Percentiles rank a stretch among this genome's conserved stretches.
Conservation (phyloP, 2,888 invertebrate genomes). For the Tenodera sinensis region DNA sequence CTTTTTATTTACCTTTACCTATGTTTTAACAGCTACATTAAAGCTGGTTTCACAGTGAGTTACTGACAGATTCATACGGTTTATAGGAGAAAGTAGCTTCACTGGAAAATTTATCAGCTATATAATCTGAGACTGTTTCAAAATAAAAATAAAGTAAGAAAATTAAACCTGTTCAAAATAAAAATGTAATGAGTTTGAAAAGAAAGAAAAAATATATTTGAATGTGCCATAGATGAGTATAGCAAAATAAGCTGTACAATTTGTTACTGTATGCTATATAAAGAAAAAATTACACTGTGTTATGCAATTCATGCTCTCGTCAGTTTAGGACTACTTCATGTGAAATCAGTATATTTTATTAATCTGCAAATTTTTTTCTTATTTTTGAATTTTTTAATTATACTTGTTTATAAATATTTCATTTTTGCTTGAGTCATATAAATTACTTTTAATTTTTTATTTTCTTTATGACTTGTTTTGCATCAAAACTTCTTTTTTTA, state of each 20-base stretch:
- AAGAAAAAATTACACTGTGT: too few relatives aligned
- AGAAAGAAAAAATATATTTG: too few relatives aligned
- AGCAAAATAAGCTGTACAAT: too few relatives aligned
- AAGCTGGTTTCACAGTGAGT: background rate
- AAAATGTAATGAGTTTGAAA: too few relatives aligned
- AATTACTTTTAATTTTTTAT: background rate
- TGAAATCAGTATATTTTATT: background rate
- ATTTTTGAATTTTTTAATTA: background rate
- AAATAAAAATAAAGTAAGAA: too few relatives aligned
- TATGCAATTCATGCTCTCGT: too few relatives aligned
- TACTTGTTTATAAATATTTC: background rate
- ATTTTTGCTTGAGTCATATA: background rate
- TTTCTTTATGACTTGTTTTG: background rate
- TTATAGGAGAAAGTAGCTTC: too few relatives aligned
- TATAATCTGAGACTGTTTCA: too few relatives aligned
- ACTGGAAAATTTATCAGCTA: too few relatives aligned
- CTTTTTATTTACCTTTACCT: background rate
- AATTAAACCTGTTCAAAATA: too few relatives aligned
- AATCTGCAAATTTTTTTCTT: background rate
- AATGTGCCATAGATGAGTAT: too few relatives aligned
- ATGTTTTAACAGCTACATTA: background rate
- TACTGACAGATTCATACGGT: background rate
- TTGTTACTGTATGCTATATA: too few relatives aligned
- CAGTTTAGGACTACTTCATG: background rate
- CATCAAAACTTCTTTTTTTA: background rate